A percentile compares a stretch with the other conserved stretches of the same genome.
Conservation (phyloP, 1,140 invertebrate species). For the Eriocheir sinensis region DNA sequence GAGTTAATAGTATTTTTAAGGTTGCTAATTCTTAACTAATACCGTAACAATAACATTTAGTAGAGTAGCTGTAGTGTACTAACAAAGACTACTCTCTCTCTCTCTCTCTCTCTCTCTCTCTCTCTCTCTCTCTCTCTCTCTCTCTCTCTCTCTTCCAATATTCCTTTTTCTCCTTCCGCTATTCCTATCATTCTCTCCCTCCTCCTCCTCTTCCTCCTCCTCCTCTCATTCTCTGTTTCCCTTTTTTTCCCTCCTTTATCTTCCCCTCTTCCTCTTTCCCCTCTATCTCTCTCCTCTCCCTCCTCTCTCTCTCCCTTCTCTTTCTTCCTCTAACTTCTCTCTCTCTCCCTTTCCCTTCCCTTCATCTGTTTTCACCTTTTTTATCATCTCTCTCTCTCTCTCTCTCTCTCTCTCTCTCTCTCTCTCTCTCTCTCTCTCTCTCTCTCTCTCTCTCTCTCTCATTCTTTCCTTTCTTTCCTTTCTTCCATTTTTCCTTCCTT, state of each 20-base stretch:
- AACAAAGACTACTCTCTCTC: background rate
- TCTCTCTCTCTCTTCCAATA: background rate
- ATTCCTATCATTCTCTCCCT: background rate
- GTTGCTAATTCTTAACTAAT: too few relatives aligned
- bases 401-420: background rate
- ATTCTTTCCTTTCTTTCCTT: background rate
- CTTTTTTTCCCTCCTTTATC: too few relatives aligned
- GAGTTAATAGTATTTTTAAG: too few relatives aligned
- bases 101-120: conserved; percentile 19
- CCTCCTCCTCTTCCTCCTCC: background rate
- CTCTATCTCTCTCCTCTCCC: background rate
- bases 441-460: background rate
- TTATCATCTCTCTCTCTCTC: background rate
- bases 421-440: background rate
- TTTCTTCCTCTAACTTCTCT: background rate
- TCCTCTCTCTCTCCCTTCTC: too few relatives aligned
- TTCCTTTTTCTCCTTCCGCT: background rate
- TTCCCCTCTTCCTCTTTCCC: background rate
- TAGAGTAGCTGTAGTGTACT: background rate
- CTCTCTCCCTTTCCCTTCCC: background rate
- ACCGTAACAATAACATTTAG: background rate
- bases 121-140: conserved; percentile 19
- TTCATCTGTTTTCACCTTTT: background rate
- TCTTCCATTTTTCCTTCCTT: background rate
- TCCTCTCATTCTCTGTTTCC: background rate